Evolutionary conservation across 2,888 invertebrate species (phyloP), one percentile per base, ranked within the genome.

Genomic region (Phaedon cochleariae): DNA sequence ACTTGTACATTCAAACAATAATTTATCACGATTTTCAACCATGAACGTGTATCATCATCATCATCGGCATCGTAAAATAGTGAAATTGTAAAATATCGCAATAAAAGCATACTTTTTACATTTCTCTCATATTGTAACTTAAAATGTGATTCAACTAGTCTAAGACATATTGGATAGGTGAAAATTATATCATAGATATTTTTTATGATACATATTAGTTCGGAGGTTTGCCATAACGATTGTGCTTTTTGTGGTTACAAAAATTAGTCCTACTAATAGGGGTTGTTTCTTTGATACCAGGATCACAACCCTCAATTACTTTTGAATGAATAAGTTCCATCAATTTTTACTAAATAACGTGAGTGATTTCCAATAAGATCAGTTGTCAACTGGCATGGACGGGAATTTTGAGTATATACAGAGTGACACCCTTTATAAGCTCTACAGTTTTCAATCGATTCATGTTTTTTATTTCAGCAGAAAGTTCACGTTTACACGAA

Each of bases 81-180:
- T 68, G 64, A 66, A 71, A 73, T 63, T 73, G 73, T 72, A 75
- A 68, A 73, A 73, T 74, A 67, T 71, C 73, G 73, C 74, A 78
- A 78, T 77, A 75, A 77, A 72, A 65, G 70, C 70, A 72, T 71
- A 59, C 64, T 67, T 69, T 71, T 74, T 69, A 73, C 71, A 76
- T 77, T 78, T 77, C 78, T 79, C 79, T 80, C 80, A 57, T 79
- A 78, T 77, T 79, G 79, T 76, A 81, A 81, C 80, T 80, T 82
- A 78, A 82, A 83, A 82, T 82, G 83, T 83, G 83, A 83, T 83
- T 82, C 82, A 82, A 82, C 73, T 81, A 81, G 80, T 68, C 68
- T 81, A 80, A 79, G 77, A 72, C 75, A 18, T 62, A 76, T 76
- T 72, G 58, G 58, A 75, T 77, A 75, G 80, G 77, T 79, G 79